Evolutionary conservation across 2,888 invertebrate species (phyloP), one percentile per base, ranked within the genome.

Genomic region (Cryptocephalus moraei): DNA sequence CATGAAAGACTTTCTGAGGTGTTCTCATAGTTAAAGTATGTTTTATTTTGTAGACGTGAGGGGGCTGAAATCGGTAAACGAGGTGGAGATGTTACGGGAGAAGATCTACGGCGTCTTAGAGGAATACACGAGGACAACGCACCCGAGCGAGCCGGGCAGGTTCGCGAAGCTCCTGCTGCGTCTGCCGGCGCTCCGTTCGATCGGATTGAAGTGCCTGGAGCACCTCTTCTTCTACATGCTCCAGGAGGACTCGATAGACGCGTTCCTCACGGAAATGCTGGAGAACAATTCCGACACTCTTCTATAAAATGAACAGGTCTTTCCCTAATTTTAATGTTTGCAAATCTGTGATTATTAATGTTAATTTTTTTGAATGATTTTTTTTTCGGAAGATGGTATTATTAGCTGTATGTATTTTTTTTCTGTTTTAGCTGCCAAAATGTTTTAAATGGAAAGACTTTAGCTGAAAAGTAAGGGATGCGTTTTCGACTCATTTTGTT

Each of bases 81-180:
- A 89, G 63, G 86, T 95, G 8, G 90, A 91, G 61, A 75, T 84
- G 46, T 78, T 96, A 45, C 79, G 99, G 53, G 95, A 97, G 73
- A 95, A 94, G 75, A 92, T 89, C 56, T 99, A 95, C 70, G 87
- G 91, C 6, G 88, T 93, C 45, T 77, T 99, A 60, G 96, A 99
- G 72, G 94, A 96, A 65, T 95, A 99, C 74, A 91, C 91, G 54
- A 83, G 91, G 52, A 79, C 82, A 33, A 81, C 84, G 55, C 91
- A 91, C 74, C 87, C 92, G 32, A 82, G 86, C 31, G 96, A 97
- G 65, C 88, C 92, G 38, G 94, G 94, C 6, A 78, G 99, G 42
- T 96, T 99, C 72, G 96, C 97, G 34, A 92, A 97, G 68, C 75
- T 99, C 9, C 75, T 97, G 47, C 74, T 94, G 48, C 84, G 93